Evolutionary conservation across 2,113 vertebrate species (phyloP).

Genomic region (Taurulus bubalis): DNA sequence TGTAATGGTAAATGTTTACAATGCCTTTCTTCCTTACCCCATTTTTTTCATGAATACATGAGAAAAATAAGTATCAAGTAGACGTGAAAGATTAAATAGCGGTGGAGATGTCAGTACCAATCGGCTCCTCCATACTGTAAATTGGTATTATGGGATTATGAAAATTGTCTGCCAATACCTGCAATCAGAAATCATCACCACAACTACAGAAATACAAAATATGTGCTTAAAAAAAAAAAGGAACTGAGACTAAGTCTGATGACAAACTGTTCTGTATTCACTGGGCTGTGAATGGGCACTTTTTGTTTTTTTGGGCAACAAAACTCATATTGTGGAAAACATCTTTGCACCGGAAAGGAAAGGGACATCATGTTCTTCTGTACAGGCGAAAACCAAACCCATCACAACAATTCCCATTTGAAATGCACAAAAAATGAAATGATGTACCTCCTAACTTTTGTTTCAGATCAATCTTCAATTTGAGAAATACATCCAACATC

Average conservation of each 20-base stretch:
- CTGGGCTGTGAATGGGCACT: background rate
- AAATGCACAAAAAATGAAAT: background rate
- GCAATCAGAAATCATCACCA: background rate
- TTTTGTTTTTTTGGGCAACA: background rate
- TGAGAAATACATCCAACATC: background rate
- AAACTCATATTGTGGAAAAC: background rate
- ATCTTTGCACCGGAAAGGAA: background rate
- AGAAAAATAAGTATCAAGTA: background rate
- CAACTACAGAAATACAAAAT: background rate
- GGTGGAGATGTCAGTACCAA: background rate
- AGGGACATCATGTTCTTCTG: background rate
- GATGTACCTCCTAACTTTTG: background rate
- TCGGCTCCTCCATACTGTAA: background rate
- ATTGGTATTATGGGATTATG: background rate
- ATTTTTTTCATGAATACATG: too few relatives aligned
- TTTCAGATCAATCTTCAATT: background rate
- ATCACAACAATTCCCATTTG: background rate
- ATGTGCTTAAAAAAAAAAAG: background rate
- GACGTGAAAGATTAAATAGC: too few relatives aligned
- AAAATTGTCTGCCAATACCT: background rate
- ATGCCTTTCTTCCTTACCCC: background rate
- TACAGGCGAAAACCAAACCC: too few relatives aligned
- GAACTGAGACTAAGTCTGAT: conserved; percentile 1
- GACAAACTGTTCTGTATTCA: background rate
- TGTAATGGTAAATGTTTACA: background rate